Evolutionary conservation across 2,113 vertebrate species (phyloP).

Genomic region (Carassius carassius): DNA sequence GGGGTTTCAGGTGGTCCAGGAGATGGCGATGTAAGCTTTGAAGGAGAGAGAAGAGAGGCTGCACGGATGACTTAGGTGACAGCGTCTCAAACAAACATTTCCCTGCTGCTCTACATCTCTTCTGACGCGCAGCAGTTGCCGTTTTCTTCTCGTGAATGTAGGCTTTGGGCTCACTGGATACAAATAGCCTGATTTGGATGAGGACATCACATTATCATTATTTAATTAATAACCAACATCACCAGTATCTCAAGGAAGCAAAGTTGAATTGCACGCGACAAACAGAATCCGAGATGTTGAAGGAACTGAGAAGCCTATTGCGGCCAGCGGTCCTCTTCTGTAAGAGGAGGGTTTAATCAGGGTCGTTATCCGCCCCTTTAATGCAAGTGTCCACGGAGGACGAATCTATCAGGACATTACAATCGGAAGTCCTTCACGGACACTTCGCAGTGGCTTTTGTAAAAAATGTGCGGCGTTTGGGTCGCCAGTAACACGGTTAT

Average conservation of each 20-base stretch:
- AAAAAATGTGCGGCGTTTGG: constrained; percentile 58
- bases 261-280: not conserved
- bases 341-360: constrained; percentile 26
- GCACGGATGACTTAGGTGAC: constrained; percentile 38
- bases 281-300: constrained; percentile 35
- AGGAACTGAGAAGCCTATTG: not conserved
- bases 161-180: not conserved
- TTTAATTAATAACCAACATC: not conserved
- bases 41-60: not conserved
- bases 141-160: not conserved
- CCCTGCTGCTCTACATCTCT: not conserved
- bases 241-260: not conserved
- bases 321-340: constrained; percentile 13
- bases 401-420: constrained; percentile 60
- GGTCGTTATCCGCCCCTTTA: constrained; percentile 58
- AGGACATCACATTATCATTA: not conserved
- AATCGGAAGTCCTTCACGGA: constrained; percentile 57
- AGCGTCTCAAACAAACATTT: constrained; percentile 13
- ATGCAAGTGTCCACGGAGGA: constrained; percentile 74
- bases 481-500: constrained; percentile 72
- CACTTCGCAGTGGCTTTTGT: constrained; percentile 35
- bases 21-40: constrained; percentile 65
- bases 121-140: not conserved
- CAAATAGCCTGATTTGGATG: not conserved
- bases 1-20: constrained; percentile 57